Percentiles rank a stretch among this genome's conserved stretches.
phyloP scores from a whole-genome alignment of 2,888 invertebrate genomes.

The Steromphala cineraria region DNA sequence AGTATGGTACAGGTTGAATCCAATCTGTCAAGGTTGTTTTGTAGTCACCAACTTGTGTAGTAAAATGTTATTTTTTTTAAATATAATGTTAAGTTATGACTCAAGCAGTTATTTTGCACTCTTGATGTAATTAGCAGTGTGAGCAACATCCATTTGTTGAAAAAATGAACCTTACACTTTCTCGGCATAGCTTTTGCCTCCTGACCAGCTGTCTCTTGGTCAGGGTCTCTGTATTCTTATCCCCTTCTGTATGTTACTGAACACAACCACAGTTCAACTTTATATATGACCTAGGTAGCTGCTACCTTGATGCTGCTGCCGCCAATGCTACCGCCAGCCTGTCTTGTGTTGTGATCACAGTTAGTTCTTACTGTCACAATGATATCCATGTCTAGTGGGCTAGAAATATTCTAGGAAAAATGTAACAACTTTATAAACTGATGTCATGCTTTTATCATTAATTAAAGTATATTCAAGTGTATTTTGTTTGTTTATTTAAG shows the following conservation, averaged over 20 bases:
- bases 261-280: slow-evolving; percentile 16
- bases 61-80: slow-evolving; percentile 1
- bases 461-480: slow-evolving; percentile 52
- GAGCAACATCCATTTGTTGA: slow-evolving; percentile 1
- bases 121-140: slow-evolving; percentile 15
- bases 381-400: slow-evolving; percentile 34
- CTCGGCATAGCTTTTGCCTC: slow-evolving; percentile 16
- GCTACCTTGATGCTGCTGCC: background rate
- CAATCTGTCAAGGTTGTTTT: slow-evolving; percentile 16
- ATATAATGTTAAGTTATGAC: slow-evolving; percentile 18
- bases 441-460: slow-evolving; percentile 56
- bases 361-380: slow-evolving; percentile 30
- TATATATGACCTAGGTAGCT: slow-evolving; percentile 8
- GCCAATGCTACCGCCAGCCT: background rate
- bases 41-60: slow-evolving; percentile 16
- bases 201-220: slow-evolving; percentile 3
- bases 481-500: background rate
- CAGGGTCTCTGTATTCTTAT: slow-evolving; percentile 16
- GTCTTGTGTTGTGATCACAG: slow-evolving; percentile 39
- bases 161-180: background rate
- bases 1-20: slow-evolving; percentile 20
- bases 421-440: slow-evolving; percentile 33
- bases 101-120: slow-evolving; percentile 14
- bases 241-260: slow-evolving; percentile 15
- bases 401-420: slow-evolving; percentile 35